These are phyloP conservation scores for Hippoglossus hippoglossus DNA, from an alignment of 2,797 vertebrate species.

Conservation along the genomic window DNA sequence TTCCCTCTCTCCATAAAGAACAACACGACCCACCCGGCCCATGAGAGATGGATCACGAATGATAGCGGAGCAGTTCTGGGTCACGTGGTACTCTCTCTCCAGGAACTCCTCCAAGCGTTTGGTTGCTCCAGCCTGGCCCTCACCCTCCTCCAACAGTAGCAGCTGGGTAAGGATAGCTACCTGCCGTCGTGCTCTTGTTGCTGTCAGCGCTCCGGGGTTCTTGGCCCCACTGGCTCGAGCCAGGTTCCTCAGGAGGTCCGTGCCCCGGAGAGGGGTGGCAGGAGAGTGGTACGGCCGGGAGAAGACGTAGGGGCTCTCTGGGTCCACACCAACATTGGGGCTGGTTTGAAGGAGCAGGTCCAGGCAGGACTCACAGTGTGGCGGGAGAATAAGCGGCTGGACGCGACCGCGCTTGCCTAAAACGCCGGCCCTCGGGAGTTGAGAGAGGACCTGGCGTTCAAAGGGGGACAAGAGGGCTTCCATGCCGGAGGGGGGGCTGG, in stretches of 20 bases:
- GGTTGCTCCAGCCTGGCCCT: conserved; percentile 56
- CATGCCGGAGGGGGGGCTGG: conserved; percentile 61
- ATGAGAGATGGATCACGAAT: conserved; percentile 82
- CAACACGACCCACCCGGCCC: conserved; percentile 84
- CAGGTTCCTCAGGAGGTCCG: conserved; percentile 86
- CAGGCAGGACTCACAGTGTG: conserved; percentile 84
- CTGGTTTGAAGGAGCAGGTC: conserved; percentile 86
- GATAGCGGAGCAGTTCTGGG: conserved; percentile 83
- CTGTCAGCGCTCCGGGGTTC: conserved; percentile 78
- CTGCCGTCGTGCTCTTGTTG: conserved; percentile 80
- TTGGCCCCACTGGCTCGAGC: conserved; percentile 83
- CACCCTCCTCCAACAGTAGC: conserved; percentile 83
- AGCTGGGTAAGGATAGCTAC: conserved; percentile 87
- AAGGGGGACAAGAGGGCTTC: conserved; percentile 83
- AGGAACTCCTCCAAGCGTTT: conserved; percentile 85
- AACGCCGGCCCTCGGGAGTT: conserved; percentile 81
- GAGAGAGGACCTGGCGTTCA: conserved; percentile 81
- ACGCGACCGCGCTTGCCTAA: conserved; percentile 84
- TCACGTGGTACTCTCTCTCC: conserved; percentile 85
- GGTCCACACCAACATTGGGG: conserved; percentile 84
- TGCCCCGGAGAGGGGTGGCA: conserved; percentile 84
- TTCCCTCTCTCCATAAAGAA: conserved; percentile 85
- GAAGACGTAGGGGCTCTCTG: conserved; percentile 85
- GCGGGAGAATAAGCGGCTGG: conserved; percentile 84
- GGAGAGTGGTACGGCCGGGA: conserved; percentile 87